phyloP scores from a whole-genome alignment of 2,888 invertebrate species.

The Phytoseiulus persimilis region DNA sequence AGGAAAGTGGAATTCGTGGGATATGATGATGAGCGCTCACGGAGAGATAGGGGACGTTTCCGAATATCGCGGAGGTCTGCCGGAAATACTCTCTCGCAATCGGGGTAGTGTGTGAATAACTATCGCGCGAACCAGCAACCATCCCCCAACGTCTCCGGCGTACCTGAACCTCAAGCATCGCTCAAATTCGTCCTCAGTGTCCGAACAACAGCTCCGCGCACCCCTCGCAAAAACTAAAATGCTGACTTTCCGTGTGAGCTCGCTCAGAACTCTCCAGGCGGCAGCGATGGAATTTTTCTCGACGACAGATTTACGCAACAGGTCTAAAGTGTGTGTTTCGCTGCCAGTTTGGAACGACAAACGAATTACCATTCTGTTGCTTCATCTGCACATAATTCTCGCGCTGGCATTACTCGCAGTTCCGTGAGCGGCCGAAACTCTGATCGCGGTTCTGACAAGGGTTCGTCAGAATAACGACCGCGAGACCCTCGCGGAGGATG shows the following conservation, averaged over 20 bases:
- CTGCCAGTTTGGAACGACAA: neutral
- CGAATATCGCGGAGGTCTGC: neutral
- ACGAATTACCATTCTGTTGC: neutral
- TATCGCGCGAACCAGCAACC: neutral
- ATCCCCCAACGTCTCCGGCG: neutral
- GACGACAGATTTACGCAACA: neutral
- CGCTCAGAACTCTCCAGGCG: no score
- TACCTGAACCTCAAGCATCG: neutral
- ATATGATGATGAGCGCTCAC: neutral
- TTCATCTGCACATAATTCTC: neutral
- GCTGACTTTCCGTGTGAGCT: no score
- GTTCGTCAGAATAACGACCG: neutral
- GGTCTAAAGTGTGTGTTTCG: neutral
- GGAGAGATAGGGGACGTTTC: neutral
- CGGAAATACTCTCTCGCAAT: neutral
- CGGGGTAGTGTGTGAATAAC: neutral
- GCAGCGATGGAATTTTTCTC: neutral
- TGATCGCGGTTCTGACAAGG: neutral
- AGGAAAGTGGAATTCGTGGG: neutral
- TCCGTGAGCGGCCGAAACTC: neutral
- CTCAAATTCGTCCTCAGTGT: neutral
- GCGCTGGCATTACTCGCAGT: neutral
- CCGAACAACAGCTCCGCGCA: no score
- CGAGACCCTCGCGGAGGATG: neutral
- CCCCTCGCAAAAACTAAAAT: no score